phyloP scores from a whole-genome alignment of 2,797 vertebrate species.

The Anniella stebbinsi region DNA sequence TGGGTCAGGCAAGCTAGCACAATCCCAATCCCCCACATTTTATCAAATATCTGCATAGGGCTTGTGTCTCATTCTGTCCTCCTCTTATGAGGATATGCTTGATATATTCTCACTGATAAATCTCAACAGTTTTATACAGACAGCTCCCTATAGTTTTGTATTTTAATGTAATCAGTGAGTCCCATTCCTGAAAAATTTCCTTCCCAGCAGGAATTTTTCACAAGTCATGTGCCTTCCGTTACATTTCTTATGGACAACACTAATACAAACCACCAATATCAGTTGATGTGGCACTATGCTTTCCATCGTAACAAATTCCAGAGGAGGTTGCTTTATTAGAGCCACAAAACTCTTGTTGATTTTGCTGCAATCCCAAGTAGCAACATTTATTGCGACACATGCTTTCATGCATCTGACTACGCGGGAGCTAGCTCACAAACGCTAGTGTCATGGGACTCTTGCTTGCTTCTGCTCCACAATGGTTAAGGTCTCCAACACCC shows the following conservation, averaged over 20 bases:
- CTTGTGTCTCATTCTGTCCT: not conserved
- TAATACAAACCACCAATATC: not conserved
- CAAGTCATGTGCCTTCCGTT: not conserved
- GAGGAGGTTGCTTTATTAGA: not conserved
- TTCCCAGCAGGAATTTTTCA: not conserved
- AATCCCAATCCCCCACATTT: not conserved
- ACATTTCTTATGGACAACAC: not conserved
- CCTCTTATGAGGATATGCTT: not conserved
- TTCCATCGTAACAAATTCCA: not conserved
- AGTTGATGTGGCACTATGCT: not conserved
- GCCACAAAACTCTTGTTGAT: not conserved
- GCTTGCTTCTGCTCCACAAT: not conserved
- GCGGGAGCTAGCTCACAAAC: not conserved
- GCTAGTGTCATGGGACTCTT: not conserved
- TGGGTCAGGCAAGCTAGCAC: not conserved
- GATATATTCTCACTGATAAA: not conserved
- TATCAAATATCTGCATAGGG: not conserved
- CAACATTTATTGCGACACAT: not conserved
- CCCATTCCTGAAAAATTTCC: not conserved
- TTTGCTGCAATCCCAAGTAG: not conserved
- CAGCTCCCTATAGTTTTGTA: not conserved
- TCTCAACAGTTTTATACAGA: not conserved
- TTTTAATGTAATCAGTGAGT: not conserved
- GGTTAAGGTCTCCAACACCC: not conserved
- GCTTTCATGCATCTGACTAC: not conserved